Percentiles rank a stretch among this genome's conserved stretches.
Conservation (phyloP, 1,140 invertebrate genomes). For the Mamestra configurata region DNA sequence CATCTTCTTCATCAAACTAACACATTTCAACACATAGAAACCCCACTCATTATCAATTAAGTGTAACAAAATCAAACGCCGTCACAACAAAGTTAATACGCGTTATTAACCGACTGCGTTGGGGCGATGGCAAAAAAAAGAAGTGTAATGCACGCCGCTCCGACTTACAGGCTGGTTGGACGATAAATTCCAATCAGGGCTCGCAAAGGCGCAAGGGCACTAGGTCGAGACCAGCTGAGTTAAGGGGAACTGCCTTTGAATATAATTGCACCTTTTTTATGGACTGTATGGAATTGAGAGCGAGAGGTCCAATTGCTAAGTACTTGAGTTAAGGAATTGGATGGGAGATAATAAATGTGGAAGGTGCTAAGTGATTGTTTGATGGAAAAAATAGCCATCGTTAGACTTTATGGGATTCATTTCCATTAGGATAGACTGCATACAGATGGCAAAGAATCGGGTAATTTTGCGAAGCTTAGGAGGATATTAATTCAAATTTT, state of each 20-base stretch:
- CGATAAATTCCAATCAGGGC: conserved; percentile 49
- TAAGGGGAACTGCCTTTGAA: conserved; percentile 38
- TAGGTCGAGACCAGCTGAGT: conserved; percentile 40
- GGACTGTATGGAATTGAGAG: background rate
- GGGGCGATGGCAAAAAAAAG: conserved; percentile 20
- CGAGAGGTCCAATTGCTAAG: background rate
- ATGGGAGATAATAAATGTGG: background rate
- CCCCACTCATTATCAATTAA: conserved; percentile 3
- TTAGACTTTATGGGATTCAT: too few species aligned
- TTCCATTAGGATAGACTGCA: too few species aligned
- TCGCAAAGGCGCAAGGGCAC: conserved; percentile 39
- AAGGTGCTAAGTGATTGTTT: too few species aligned
- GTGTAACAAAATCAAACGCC: background rate
- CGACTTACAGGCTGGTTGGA: conserved; percentile 14
- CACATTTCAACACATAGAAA: background rate
- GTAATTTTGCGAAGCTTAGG: too few species aligned
- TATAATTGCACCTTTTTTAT: conserved; percentile 34
- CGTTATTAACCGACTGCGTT: conserved; percentile 17
- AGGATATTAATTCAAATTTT: too few species aligned
- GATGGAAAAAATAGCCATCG: too few species aligned
- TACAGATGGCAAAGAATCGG: too few species aligned
- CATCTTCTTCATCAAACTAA: background rate
- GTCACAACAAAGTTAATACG: conserved; percentile 40
- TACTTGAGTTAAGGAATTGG: background rate
- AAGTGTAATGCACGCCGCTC: conserved; percentile 44